Percentiles rank a stretch among this genome's conserved stretches.
Evolutionary conservation across 2,797 vertebrate species (phyloP).

Genomic region (Halcyon leucocephala): DNA sequence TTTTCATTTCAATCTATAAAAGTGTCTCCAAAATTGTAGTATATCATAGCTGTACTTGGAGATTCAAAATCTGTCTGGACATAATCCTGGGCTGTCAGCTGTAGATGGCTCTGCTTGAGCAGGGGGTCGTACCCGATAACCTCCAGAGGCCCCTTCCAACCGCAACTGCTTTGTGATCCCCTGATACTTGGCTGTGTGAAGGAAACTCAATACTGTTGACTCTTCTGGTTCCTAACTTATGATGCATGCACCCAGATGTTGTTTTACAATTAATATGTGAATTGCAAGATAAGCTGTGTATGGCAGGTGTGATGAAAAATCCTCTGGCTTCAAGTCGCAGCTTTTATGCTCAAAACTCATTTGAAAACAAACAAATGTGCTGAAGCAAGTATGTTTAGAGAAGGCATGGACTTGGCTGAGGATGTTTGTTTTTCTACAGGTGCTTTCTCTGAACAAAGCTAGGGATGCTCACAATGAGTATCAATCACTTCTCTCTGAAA

Average conservation of each 20-base stretch:
- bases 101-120: not conserved
- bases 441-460: slow-evolving; percentile 48
- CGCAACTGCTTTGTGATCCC: not conserved
- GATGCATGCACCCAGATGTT: too few species aligned
- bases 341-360: not conserved
- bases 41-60: not conserved
- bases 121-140: too few species aligned
- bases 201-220: not conserved
- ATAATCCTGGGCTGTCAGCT: not conserved
- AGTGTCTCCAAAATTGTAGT: not conserved
- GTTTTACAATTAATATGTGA: not conserved
- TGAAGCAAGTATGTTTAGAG: not conserved
- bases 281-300: not conserved
- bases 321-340: not conserved
- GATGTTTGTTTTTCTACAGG: slow-evolving; percentile 48
- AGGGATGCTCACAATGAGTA: slow-evolving; percentile 66
- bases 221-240: not conserved
- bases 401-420: not conserved
- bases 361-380: not conserved
- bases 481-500: slow-evolving; percentile 77
- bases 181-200: not conserved
- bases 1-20: not conserved
- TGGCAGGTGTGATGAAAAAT: not conserved
- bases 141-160: not conserved
- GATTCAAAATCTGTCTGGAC: accelerated